Conservation (phyloP, 1,140 invertebrate genomes). For the Drosophila dunni region DNA sequence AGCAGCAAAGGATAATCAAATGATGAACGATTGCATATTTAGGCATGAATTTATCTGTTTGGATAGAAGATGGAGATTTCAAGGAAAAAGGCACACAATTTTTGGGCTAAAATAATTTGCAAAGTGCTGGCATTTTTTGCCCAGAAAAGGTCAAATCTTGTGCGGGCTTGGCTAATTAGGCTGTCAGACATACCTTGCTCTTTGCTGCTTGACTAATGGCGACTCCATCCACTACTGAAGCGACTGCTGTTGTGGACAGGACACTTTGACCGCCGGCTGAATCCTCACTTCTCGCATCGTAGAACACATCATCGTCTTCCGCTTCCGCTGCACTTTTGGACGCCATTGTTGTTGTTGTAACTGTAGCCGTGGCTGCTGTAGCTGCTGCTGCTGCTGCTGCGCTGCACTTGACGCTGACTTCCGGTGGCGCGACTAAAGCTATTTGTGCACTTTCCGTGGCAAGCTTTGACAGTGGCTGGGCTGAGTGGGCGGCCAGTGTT, state of each 20-base stretch:
- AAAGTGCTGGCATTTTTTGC: not conserved
- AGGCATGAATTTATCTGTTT: constrained; percentile 10
- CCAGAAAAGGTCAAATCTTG: constrained; percentile 9
- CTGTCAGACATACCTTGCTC: constrained; percentile 34
- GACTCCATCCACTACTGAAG: not conserved
- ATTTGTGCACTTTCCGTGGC: constrained; percentile 1
- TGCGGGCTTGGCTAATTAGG: constrained; percentile 15
- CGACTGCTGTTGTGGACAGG: not conserved
- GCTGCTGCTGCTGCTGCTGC: not conserved
- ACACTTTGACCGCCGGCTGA: constrained; percentile 41
- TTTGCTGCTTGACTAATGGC: constrained; percentile 11
- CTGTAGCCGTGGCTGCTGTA: not conserved
- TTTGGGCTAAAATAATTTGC: too few species aligned
- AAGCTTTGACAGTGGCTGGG: not conserved
- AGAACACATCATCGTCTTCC: constrained; percentile 80
- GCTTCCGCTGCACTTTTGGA: constrained; percentile 36
- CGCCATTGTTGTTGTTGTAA: not conserved
- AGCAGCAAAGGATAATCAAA: constrained; percentile 11
- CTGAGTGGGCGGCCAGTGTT: not conserved
- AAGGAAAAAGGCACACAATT: not conserved
- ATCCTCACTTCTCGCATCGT: constrained; percentile 79
- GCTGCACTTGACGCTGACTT: constrained; percentile 12
- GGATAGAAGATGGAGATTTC: not conserved
- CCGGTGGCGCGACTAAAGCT: not conserved
- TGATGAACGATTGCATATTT: constrained; percentile 14